Conservation (phyloP, 2,888 invertebrate genomes). For the Plemyria rubiginata region DNA sequence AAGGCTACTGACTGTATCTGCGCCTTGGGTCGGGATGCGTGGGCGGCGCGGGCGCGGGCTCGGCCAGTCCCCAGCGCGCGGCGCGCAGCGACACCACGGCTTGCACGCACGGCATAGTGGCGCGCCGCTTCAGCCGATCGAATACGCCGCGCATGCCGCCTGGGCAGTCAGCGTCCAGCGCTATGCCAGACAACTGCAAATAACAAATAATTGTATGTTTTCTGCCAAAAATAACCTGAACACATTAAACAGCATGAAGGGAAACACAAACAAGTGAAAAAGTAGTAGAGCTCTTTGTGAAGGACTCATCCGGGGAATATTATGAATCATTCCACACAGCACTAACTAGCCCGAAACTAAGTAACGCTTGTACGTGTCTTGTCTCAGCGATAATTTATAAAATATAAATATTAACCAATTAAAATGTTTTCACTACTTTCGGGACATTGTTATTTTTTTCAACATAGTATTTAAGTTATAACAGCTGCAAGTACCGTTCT, state of each 20-base stretch:
- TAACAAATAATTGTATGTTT: background rate
- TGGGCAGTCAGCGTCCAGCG: constrained; percentile 81
- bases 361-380: too few species aligned
- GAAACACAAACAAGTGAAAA: too few species aligned
- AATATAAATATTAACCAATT: too few species aligned
- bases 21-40: constrained; percentile 42
- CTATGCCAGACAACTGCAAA: constrained; percentile 76
- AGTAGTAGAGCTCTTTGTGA: too few species aligned
- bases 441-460: background rate
- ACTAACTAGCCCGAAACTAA: too few species aligned
- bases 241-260: too few species aligned
- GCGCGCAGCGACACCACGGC: constrained; percentile 73
- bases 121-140: constrained; percentile 74
- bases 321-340: too few species aligned
- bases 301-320: too few species aligned
- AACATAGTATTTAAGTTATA: background rate
- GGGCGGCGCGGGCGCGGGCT: constrained; percentile 53
- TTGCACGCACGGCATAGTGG: constrained; percentile 65
- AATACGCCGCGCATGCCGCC: constrained; percentile 76
- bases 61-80: constrained; percentile 78
- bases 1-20: constrained; percentile 37
- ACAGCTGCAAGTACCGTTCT: too few species aligned
- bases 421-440: too few species aligned
- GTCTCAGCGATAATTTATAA: too few species aligned
- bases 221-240: too few species aligned